Evolutionary conservation across 2,888 invertebrate genomes (phyloP), one percentile per base, ranked within the genome.

Genomic region (Drosophila kanekoi): DNA sequence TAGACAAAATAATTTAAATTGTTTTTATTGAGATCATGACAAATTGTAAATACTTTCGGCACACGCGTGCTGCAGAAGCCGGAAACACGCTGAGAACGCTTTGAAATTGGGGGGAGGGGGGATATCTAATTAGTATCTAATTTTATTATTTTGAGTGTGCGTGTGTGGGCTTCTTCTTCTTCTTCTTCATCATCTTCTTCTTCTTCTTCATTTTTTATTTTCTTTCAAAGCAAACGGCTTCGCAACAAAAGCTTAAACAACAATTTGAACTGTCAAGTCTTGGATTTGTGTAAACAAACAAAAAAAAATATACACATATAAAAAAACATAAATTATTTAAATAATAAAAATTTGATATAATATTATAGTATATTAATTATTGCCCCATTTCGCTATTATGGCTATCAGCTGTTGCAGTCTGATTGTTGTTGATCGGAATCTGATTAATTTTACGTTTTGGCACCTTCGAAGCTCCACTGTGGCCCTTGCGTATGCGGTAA

Each of bases 61-160:
- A 83, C 76, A 80, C 86, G 83, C 70, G 80, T 70, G 78, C 86
- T 69, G 48, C 80, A 62, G 54, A 68, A 67, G 66, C 66, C 77
- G 70, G 67, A 75, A 85, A 77, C 82, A 82, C 85, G 79, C 77
- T 83, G 83, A 83, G 86, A 83, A 86, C 86, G 81, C 83, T 83
- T 77, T 83, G 83, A 86, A 83, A 76, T 75, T 71, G 47, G 53
- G 59, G 43, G 37, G 18, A 52, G 43, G 59, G 43, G 37, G 18
- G 52, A 40, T 28, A 28, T 28, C 57, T 44, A 33, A 61, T 53
- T 63, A 48, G 58, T 68, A 43, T 65, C 68, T 73, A 81, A 60
- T 56, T 64, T 61, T n/a, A 8, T 28, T 28, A 28, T 28, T 28
- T 28, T 28, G 28, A 28, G 28, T 28, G 28, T 28, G 28, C 28